Evolutionary conservation across 23 tunicate species (phyloP).

Genomic region (Botrylloides violaceus): DNA sequence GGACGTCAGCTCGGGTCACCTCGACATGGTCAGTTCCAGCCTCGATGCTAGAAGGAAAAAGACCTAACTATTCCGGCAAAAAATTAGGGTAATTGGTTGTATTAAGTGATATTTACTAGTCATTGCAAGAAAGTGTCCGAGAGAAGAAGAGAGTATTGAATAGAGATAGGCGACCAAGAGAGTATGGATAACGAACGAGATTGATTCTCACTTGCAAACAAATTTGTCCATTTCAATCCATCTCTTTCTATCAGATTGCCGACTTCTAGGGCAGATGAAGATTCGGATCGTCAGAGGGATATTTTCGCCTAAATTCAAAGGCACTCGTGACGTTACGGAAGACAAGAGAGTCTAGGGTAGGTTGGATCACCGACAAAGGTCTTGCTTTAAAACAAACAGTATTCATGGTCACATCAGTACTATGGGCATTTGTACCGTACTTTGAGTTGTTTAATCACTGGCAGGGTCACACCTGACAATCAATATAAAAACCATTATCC

Average conservation of each 20-base stretch:
- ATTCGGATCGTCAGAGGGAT: conserved; percentile 54
- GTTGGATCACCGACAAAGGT: not conserved
- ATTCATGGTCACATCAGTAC: too few relatives aligned
- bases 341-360: not conserved
- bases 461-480: too few relatives aligned
- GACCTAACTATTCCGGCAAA: not conserved
- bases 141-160: too few relatives aligned
- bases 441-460: too few relatives aligned
- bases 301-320: not conserved
- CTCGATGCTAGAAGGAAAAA: conserved; percentile 23
- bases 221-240: conserved; percentile 96
- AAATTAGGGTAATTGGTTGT: too few relatives aligned
- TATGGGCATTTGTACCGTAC: too few relatives aligned
- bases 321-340: not conserved
- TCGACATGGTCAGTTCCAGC: conserved; percentile 32
- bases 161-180: too few relatives aligned
- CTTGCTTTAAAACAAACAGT: too few relatives aligned
- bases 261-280: conserved; percentile 51
- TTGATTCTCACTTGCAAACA: conserved; percentile 62
- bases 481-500: too few relatives aligned
- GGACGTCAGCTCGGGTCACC: conserved; percentile 51
- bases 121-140: too few relatives aligned
- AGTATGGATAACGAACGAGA: too few relatives aligned
- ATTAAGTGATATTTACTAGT: too few relatives aligned
- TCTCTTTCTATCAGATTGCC: conserved; percentile 23